Conservation (phyloP, 2,888 invertebrate genomes). For the Eristalinus aeneus region DNA sequence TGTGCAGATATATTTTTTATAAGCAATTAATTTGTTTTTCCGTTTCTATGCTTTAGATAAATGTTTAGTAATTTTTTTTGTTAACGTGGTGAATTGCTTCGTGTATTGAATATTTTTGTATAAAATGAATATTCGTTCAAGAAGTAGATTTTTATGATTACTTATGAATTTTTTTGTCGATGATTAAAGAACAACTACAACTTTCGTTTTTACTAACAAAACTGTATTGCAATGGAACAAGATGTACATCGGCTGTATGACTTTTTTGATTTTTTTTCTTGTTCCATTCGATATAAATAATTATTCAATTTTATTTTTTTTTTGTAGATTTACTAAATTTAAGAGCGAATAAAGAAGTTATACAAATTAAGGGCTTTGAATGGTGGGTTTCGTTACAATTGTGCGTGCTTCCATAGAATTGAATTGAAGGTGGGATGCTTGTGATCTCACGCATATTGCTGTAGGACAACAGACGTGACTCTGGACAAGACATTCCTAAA, state of each 20-base stretch:
- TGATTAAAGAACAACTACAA: too few species aligned
- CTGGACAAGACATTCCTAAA: too few species aligned
- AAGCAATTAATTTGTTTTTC: constrained; percentile 40
- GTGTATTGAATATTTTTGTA: constrained; percentile 14
- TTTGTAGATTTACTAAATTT: not conserved
- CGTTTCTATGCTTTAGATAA: constrained; percentile 40
- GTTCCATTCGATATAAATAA: constrained; percentile 45
- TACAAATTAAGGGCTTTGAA: not conserved
- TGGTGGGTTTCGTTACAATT: not conserved
- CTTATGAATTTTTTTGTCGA: constrained; percentile 44
- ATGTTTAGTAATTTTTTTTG: constrained; percentile 33
- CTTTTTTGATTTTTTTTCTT: constrained; percentile 62
- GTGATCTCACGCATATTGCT: too few species aligned
- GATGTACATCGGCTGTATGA: not conserved
- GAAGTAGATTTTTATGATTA: constrained; percentile 18
- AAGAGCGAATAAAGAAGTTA: constrained; percentile 26
- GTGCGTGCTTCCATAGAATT: too few species aligned
- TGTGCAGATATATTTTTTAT: constrained; percentile 44
- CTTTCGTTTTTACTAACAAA: constrained; percentile 14
- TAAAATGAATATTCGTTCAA: constrained; percentile 16
- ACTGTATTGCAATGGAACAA: constrained; percentile 54
- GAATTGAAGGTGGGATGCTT: too few species aligned
- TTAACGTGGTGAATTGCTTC: constrained; percentile 40
- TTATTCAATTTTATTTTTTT: constrained; percentile 10
- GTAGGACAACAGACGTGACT: too few species aligned